Percentiles rank a stretch among this genome's conserved stretches.
Conservation (phyloP, 2,888 invertebrate species). For the Orthosia gracilis region DNA sequence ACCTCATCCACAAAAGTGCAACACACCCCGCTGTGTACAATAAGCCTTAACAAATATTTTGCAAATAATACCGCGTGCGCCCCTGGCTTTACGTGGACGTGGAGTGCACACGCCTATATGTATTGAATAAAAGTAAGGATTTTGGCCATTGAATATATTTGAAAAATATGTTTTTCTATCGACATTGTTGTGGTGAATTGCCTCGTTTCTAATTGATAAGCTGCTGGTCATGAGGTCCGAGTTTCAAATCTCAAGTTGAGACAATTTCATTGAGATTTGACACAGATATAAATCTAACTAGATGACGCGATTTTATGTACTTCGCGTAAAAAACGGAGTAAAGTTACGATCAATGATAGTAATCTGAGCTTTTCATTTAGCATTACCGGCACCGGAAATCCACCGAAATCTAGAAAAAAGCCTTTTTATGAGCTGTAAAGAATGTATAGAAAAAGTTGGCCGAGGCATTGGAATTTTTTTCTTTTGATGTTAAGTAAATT, state of each 20-base stretch:
- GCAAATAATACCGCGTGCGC: constrained; percentile 59
- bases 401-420: too few relatives aligned
- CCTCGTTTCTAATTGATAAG: neutral
- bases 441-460: too few relatives aligned
- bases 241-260: neutral
- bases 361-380: too few relatives aligned
- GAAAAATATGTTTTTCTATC: neutral
- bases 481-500: too few relatives aligned
- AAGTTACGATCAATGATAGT: too few relatives aligned
- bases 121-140: neutral
- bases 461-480: too few relatives aligned
- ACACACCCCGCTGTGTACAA: constrained; percentile 59
- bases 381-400: too few relatives aligned
- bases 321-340: too few relatives aligned
- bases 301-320: too few relatives aligned
- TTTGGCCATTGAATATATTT: constrained; percentile 19
- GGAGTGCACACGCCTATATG: constrained; percentile 36
- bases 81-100: constrained; percentile 19
- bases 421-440: too few relatives aligned
- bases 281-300: too few relatives aligned
- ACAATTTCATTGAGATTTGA: too few relatives aligned
- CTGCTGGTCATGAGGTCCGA: neutral
- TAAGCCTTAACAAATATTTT: constrained; percentile 65
- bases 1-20: constrained; percentile 61
- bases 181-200: neutral